phyloP scores from a whole-genome alignment of 2,113 vertebrate genomes.

The Dryoscopus gambensis region DNA sequence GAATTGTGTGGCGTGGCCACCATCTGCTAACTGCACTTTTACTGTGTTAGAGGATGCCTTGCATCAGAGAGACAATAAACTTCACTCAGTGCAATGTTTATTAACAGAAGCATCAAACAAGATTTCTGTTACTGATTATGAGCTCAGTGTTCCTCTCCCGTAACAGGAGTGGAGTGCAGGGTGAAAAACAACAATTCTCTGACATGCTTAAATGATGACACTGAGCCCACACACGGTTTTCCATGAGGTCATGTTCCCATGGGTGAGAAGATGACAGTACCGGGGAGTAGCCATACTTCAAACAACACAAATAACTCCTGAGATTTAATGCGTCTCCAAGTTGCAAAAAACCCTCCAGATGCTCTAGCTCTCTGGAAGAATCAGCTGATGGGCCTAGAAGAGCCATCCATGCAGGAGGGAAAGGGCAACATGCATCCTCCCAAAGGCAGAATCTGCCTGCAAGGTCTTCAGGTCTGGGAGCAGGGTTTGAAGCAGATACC shows the following conservation, averaged over 20 bases:
- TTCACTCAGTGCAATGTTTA: not conserved
- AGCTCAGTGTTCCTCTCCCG: not conserved
- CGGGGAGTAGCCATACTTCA: slow-evolving; percentile 38
- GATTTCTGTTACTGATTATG: slow-evolving; percentile 38
- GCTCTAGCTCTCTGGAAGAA: not conserved
- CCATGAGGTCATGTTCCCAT: slow-evolving; percentile 37
- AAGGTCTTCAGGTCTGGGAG: not conserved
- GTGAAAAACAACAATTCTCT: slow-evolving; percentile 29
- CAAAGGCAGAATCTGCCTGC: not conserved
- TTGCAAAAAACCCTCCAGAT: not conserved
- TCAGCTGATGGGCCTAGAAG: not conserved
- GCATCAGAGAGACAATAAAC: not conserved
- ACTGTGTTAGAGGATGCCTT: not conserved
- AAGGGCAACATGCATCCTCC: not conserved
- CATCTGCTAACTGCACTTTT: not conserved
- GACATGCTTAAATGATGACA: slow-evolving; percentile 36
- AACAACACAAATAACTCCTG: slow-evolving; percentile 1
- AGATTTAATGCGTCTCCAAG: not conserved
- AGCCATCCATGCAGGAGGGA: not conserved
- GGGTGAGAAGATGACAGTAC: slow-evolving; percentile 39
- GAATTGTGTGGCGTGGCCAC: not conserved
- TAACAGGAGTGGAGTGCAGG: not conserved
- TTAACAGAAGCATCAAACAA: slow-evolving; percentile 11
- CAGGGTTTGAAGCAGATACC: not conserved
- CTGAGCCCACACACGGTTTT: slow-evolving; percentile 32